A percentile compares a stretch with the other conserved stretches of the same genome.
Evolutionary conservation across 2,113 vertebrate genomes (phyloP).

Genomic region (Hiodon alosoides): DNA sequence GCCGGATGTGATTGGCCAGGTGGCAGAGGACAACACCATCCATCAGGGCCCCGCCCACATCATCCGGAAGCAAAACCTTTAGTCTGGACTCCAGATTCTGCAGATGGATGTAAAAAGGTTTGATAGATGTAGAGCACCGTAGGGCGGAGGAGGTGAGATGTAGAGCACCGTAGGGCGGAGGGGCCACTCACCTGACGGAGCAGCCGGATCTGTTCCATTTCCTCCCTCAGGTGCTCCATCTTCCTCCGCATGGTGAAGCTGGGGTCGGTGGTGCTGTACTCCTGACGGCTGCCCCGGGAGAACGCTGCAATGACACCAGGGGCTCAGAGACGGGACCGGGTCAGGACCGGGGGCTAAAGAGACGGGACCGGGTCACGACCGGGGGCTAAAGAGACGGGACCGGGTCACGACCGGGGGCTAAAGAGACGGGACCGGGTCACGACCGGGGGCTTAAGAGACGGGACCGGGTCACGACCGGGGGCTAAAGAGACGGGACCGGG

Average conservation of each 20-base stretch:
- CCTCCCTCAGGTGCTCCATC: conserved; percentile 95
- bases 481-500: too few relatives aligned
- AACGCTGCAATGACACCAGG: conserved; percentile 65
- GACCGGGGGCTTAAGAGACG: too few relatives aligned
- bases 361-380: too few relatives aligned
- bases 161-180: background rate
- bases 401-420: too few relatives aligned
- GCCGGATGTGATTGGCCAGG: conserved; percentile 95
- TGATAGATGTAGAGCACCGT: background rate
- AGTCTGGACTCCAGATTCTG: conserved; percentile 92
- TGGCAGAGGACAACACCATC: conserved; percentile 96
- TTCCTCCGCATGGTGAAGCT: conserved; percentile 98
- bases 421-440: too few relatives aligned
- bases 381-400: too few relatives aligned
- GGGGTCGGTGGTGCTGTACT: conserved; percentile 77
- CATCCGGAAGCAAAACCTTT: conserved; percentile 91
- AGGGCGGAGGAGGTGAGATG: too few relatives aligned
- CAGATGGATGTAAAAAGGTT: conserved; percentile 2
- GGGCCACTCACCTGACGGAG: conserved; percentile 75
- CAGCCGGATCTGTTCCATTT: conserved; percentile 87
- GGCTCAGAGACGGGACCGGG: background rate
- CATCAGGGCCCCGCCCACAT: conserved; percentile 93
- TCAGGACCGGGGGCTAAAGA: too few relatives aligned
- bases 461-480: too few relatives aligned
- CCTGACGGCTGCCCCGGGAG: conserved; percentile 75